Percentiles rank a stretch among this genome's conserved stretches.
phyloP scores from a whole-genome alignment of 2,797 vertebrate genomes.

The Enteromius treurensis region DNA sequence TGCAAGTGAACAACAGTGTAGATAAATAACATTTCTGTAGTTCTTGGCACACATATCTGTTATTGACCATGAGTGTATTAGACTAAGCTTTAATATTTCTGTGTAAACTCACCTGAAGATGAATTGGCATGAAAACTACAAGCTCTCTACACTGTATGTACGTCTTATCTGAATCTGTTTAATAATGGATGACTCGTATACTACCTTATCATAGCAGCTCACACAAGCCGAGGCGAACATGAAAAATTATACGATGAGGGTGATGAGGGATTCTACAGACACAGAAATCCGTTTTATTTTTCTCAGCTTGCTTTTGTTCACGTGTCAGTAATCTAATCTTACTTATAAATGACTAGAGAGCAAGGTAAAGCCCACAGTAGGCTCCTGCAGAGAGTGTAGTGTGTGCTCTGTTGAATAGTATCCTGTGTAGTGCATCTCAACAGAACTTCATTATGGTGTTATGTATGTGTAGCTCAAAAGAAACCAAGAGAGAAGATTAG shows the following conservation, averaged over 20 bases:
- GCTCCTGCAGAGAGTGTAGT: constrained; percentile 5
- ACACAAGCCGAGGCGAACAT: not conserved
- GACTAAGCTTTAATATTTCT: not conserved
- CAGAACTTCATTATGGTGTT: constrained; percentile 24
- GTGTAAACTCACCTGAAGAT: constrained; percentile 23
- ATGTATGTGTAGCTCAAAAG: constrained; percentile 1
- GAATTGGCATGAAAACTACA: constrained; percentile 14
- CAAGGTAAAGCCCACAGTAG: constrained; percentile 57
- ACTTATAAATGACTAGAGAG: constrained; percentile 62
- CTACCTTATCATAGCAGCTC: constrained; percentile 44
- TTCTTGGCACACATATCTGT: not conserved
- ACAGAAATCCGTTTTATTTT: constrained; percentile 40
- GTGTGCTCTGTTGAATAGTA: constrained; percentile 16
- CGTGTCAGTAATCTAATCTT: constrained; percentile 65
- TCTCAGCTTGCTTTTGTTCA: constrained; percentile 38
- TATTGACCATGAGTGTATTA: not conserved
- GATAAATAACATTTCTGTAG: not conserved
- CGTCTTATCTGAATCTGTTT: constrained; percentile 26
- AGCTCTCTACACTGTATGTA: constrained; percentile 27
- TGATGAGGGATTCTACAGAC: constrained; percentile 38
- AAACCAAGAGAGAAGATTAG: constrained; percentile 28
- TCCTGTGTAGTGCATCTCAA: not conserved
- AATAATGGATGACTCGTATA: constrained; percentile 41
- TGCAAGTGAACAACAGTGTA: not conserved
- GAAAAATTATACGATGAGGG: constrained; percentile 48